Percentiles rank a stretch among this genome's conserved stretches.
Evolutionary conservation across 2,113 vertebrate species (phyloP).

Genomic region (Galemys pyrenaicus): DNA sequence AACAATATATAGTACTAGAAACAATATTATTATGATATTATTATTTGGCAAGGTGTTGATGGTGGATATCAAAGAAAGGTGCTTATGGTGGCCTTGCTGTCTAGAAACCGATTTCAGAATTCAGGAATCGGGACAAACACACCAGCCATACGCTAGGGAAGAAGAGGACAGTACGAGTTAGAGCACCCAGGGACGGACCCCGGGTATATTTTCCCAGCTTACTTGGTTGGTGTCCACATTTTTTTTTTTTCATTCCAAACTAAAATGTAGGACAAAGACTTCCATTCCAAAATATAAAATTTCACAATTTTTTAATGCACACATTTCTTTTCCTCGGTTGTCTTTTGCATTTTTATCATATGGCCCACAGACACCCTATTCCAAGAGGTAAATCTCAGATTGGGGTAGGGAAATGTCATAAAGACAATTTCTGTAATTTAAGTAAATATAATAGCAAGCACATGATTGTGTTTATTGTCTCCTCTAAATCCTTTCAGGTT

Average conservation of each 20-base stretch:
- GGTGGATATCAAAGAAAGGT: background rate
- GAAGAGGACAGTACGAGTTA: background rate
- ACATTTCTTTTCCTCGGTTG: background rate
- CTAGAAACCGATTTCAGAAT: background rate
- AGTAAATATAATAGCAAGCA: background rate
- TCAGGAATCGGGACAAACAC: background rate
- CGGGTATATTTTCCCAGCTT: background rate
- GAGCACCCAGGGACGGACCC: background rate
- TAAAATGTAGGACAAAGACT: background rate
- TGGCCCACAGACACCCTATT: background rate
- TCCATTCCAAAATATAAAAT: background rate
- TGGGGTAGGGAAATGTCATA: background rate
- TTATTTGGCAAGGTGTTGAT: background rate
- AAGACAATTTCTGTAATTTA: background rate
- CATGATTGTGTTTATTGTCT: background rate
- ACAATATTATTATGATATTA: background rate
- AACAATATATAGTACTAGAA: background rate
- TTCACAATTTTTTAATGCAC: background rate
- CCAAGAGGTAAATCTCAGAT: background rate
- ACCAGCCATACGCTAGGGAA: background rate
- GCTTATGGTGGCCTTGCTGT: background rate
- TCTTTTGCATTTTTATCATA: background rate
- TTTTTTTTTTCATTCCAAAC: conserved; percentile 17
- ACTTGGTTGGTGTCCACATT: background rate
- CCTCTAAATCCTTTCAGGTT: background rate